phyloP scores from a whole-genome alignment of 2,888 invertebrate genomes.

The Drepana falcataria region DNA sequence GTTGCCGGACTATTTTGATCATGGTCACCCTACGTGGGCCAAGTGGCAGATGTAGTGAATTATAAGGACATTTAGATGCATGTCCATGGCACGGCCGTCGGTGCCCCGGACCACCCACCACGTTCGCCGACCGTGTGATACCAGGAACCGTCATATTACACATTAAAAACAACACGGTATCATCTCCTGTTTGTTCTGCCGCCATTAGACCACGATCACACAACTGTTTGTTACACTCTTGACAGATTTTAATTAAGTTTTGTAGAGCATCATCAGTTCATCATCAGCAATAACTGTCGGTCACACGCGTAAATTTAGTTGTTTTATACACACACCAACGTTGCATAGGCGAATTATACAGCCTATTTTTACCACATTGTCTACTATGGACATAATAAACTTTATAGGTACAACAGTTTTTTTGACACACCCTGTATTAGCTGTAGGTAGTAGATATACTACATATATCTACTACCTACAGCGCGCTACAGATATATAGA shows the following conservation, averaged over 20 bases:
- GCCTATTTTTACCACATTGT: no score
- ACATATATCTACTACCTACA: no score
- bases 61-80: constrained; percentile 70
- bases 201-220: not conserved
- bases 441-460: no score
- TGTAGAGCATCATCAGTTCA: not conserved
- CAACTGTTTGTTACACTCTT: not conserved
- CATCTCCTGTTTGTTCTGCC: constrained; percentile 24
- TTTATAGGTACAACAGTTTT: no score
- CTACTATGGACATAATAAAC: no score
- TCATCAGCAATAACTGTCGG: no score
- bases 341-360: no score
- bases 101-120: constrained; percentile 57
- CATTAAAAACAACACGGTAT: constrained; percentile 14
- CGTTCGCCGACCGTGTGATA: constrained; percentile 29
- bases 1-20: no score
- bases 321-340: no score
- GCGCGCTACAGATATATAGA: no score
- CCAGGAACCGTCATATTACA: constrained; percentile 4
- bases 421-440: no score
- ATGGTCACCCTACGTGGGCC: constrained; percentile 31
- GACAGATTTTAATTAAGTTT: not conserved
- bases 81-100: constrained; percentile 50
- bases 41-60: constrained; percentile 68
- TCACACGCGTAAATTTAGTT: no score